A percentile compares a stretch with the other conserved stretches of the same genome.
Evolutionary conservation across 2,797 vertebrate genomes (phyloP).

Genomic region (Meda fulgida): DNA sequence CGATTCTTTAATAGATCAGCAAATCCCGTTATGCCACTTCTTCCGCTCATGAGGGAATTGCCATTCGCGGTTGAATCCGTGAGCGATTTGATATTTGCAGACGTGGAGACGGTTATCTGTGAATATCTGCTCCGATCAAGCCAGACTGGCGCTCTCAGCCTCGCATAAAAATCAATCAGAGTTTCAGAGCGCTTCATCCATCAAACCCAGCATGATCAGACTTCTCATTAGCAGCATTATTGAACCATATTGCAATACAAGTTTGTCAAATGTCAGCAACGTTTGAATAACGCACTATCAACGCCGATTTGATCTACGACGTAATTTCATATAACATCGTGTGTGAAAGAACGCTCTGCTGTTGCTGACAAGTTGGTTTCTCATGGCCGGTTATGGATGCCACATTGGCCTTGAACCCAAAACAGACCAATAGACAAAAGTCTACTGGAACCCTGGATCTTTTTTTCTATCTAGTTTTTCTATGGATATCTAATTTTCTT

Average conservation of each 20-base stretch:
- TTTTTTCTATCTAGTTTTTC: not conserved
- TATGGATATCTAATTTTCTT: not conserved
- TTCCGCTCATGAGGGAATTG: constrained; percentile 23
- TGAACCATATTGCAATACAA: constrained; percentile 67
- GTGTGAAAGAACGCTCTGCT: constrained; percentile 31
- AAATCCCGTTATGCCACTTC: constrained; percentile 31
- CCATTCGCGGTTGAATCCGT: constrained; percentile 19
- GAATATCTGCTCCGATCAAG: constrained; percentile 49
- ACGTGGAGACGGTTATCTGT: constrained; percentile 53
- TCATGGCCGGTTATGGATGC: constrained; percentile 1
- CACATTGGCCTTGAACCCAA: constrained; percentile 5
- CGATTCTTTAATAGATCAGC: constrained; percentile 42
- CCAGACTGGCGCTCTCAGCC: constrained; percentile 49
- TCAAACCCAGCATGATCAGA: constrained; percentile 69
- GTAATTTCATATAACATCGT: constrained; percentile 57
- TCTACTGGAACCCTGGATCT: not conserved
- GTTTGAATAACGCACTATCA: constrained; percentile 48
- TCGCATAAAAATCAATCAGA: constrained; percentile 48
- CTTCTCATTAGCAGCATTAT: constrained; percentile 67
- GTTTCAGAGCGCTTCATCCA: constrained; percentile 61
- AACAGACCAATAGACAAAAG: not conserved
- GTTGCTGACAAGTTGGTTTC: constrained; percentile 45
- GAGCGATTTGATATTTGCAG: constrained; percentile 48
- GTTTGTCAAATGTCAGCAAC: constrained; percentile 68
- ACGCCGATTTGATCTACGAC: constrained; percentile 60